These are phyloP conservation scores for Leptogaster cylindrica DNA, from an alignment of 2,888 invertebrate genomes.

Conservation along the genomic window DNA sequence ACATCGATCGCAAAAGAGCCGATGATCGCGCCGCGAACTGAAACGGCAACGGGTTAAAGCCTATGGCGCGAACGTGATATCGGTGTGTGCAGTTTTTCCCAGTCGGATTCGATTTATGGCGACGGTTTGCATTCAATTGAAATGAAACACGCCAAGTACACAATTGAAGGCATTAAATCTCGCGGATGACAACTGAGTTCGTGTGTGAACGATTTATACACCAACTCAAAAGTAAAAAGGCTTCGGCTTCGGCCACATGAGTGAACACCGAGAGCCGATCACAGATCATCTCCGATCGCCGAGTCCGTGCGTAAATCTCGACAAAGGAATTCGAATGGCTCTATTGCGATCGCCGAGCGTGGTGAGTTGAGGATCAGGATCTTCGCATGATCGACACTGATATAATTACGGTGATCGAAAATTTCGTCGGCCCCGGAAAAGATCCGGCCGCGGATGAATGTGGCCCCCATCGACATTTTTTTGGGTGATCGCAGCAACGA, in stretches of 20 bases:
- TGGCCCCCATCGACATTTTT: background rate
- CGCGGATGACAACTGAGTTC: background rate
- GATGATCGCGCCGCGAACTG: no score
- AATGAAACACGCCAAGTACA: conserved; percentile 21
- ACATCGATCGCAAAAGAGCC: no score
- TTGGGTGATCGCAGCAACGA: background rate
- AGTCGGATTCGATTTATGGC: conserved; percentile 7
- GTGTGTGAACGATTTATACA: conserved; percentile 1
- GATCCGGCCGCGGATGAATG: no score
- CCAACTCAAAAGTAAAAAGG: background rate
- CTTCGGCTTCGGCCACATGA: background rate
- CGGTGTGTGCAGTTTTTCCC: no score
- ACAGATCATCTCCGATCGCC: background rate
- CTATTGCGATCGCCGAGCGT: background rate
- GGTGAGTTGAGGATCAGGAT: background rate
- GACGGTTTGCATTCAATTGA: conserved; percentile 17
- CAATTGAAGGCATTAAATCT: conserved; percentile 14
- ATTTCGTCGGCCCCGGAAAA: no score
- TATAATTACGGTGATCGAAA: no score
- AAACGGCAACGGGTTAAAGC: no score
- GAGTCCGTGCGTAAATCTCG: background rate
- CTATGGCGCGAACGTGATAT: no score
- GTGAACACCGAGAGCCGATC: background rate
- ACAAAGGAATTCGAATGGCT: conserved; percentile 2
- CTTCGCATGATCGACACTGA: no score